Evolutionary conservation across 1,140 invertebrate species (phyloP).

Genomic region (Nixonia krombeini): DNA sequence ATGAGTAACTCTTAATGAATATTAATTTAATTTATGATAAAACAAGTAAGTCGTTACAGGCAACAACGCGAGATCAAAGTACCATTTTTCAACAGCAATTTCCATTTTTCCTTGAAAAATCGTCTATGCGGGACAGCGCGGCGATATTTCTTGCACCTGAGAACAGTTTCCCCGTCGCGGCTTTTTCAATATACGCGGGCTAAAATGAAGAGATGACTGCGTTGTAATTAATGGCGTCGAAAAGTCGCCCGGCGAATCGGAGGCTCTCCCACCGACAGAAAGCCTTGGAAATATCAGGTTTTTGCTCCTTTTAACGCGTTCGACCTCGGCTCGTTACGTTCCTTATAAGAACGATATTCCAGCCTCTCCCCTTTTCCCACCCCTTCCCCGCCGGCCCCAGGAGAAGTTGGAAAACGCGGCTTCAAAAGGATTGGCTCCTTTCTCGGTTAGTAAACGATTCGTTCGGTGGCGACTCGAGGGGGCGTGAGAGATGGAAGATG

Average conservation of each 20-base stretch:
- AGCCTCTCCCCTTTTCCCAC: constrained; percentile 12
- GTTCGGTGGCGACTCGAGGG: constrained; percentile 30
- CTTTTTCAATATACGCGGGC: constrained; percentile 6
- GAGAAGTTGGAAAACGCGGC: constrained; percentile 32
- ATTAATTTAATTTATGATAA: too few species aligned
- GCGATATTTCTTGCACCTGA: background rate
- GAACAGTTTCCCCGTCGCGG: background rate
- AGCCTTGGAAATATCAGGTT: constrained; percentile 2
- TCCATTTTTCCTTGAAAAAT: background rate
- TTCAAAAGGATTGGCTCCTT: constrained; percentile 32
- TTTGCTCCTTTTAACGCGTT: constrained; percentile 18
- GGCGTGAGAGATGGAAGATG: constrained; percentile 34
- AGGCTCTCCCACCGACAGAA: background rate
- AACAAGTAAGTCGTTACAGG: too few species aligned
- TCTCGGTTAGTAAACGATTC: constrained; percentile 42
- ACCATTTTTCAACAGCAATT: background rate
- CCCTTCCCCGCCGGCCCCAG: constrained; percentile 3
- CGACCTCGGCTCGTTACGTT: constrained; percentile 19
- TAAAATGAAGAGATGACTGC: constrained; percentile 7
- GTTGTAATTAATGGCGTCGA: constrained; percentile 12
- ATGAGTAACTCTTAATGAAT: too few species aligned
- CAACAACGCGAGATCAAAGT: too few species aligned
- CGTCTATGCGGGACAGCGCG: too few species aligned
- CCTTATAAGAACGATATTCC: constrained; percentile 19
- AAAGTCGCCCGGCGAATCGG: constrained; percentile 3